Evolutionary conservation across 37 sponge, comb jelly and placozoan genomes (phyloP).

Genomic region (Chondrosia reniformis): DNA sequence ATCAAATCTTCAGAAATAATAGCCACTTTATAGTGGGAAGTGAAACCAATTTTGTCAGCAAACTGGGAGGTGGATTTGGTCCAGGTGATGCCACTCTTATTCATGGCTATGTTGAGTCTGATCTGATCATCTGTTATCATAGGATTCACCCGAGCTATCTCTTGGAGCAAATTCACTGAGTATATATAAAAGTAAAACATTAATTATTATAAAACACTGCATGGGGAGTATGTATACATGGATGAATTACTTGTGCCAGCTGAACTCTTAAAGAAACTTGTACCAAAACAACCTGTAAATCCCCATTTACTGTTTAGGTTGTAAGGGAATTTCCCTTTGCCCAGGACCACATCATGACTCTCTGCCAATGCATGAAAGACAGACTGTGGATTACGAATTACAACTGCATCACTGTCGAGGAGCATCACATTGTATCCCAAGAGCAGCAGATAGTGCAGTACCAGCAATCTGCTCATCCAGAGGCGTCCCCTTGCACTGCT

Average conservation of each 20-base stretch:
- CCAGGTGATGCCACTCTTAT: neutral
- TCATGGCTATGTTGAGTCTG: neutral
- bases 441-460: neutral
- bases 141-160: neutral
- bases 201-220: neutral
- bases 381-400: neutral
- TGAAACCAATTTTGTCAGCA: no score
- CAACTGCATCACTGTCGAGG: slow-evolving; percentile 5
- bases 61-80: neutral
- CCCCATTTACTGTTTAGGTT: neutral
- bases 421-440: neutral
- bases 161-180: neutral
- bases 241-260: neutral
- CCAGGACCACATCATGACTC: slow-evolving; percentile 4
- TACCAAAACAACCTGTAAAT: slow-evolving; percentile 6
- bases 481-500: neutral
- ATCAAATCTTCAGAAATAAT: no score
- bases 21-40: no score
- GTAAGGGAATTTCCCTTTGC: slow-evolving; percentile 10
- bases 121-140: neutral
- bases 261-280: slow-evolving; percentile 3
- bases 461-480: slow-evolving; percentile 4
- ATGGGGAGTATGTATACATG: neutral
- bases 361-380: neutral
- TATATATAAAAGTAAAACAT: neutral